Conservation (phyloP, 2,797 vertebrate genomes). For the Paguma larvata region DNA sequence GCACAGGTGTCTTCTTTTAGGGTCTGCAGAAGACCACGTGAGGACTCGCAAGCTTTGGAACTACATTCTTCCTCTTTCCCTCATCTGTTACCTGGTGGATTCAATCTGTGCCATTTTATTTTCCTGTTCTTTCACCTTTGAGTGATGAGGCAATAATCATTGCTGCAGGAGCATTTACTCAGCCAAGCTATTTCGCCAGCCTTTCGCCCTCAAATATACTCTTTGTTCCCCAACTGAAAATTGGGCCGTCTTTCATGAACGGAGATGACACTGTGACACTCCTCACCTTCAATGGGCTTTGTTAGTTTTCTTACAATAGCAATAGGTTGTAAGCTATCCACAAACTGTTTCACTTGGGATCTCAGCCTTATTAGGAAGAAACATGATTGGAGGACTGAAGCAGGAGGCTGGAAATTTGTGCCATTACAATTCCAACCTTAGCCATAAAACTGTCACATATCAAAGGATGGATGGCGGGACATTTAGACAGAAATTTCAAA, state of each 20-base stretch:
- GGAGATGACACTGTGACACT: slow-evolving; percentile 2
- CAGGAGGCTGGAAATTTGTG: slow-evolving; percentile 7
- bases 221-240: slow-evolving; percentile 39
- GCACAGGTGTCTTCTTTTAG: not conserved
- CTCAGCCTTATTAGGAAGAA: slow-evolving; percentile 55
- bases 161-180: slow-evolving; percentile 29
- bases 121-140: slow-evolving; percentile 47
- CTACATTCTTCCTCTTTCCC: not conserved
- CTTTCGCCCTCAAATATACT: slow-evolving; percentile 22
- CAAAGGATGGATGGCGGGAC: slow-evolving; percentile 26
- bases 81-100: slow-evolving; percentile 48
- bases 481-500: slow-evolving; percentile 41
- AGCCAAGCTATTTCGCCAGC: slow-evolving; percentile 16
- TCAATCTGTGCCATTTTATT: not conserved
- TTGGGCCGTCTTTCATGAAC: slow-evolving; percentile 56
- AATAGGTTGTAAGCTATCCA: not conserved
- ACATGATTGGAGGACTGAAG: slow-evolving; percentile 25
- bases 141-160: slow-evolving; percentile 62
- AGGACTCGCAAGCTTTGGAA: not conserved
- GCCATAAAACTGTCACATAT: slow-evolving; percentile 54
- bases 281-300: not conserved
- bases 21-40: not conserved
- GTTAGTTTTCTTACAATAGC: slow-evolving; percentile 60
- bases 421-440: slow-evolving; percentile 51
- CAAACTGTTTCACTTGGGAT: slow-evolving; percentile 42